Base-by-base conservation (phyloP, 2,797 vertebrate species). In the Hydrolagus colliei region DNA sequence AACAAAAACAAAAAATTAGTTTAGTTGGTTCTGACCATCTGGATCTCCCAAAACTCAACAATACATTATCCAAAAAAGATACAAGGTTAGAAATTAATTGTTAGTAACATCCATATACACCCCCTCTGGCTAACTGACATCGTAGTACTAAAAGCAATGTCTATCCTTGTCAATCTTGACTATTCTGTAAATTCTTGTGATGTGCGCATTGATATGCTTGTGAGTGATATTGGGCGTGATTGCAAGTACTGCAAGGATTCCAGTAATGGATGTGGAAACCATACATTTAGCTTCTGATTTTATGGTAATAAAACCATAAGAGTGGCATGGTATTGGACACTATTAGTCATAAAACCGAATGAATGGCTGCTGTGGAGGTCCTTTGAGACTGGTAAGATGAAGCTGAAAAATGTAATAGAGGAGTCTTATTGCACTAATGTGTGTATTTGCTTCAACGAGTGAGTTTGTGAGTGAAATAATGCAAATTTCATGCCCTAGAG, bases 41-140 rank as follows among this genome's bases (percentile, higher is more conserved):
- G 79, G 79, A 84, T 84, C 32, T 84, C 79, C 79, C 79, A 84
- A 71, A 84, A 84, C 63, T 84, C 78, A 67, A 63, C n/a, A 16
- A 62, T 65, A 62, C 77, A 80, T 80, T 80, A 16, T 62, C 68
- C 27, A 84, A 41, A 62, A 27, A 67, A 67, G 32, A 82, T 13
- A 32, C n/a, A 16, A 84, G 65, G 16, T 84, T 84, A 71, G n/a
- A 63, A 2, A 71, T 84, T 84, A 71, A 71, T 68, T 52, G 71
- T 80, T 32, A 80, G 22, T 71, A 18, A 68, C 65, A 13, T 14
- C 71, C 71, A 84, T 84, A 52, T 84, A 68, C 65, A 82, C 79
- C 79, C 68, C 62, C 63, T 76, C 74, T 82, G 68, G 65, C 79
- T 84, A 68, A 52, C 18, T 41, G 16, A 27, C 65, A 84, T 41